Evolutionary conservation across 2,113 vertebrate species (phyloP).

Genomic region (Gavia stellata): DNA sequence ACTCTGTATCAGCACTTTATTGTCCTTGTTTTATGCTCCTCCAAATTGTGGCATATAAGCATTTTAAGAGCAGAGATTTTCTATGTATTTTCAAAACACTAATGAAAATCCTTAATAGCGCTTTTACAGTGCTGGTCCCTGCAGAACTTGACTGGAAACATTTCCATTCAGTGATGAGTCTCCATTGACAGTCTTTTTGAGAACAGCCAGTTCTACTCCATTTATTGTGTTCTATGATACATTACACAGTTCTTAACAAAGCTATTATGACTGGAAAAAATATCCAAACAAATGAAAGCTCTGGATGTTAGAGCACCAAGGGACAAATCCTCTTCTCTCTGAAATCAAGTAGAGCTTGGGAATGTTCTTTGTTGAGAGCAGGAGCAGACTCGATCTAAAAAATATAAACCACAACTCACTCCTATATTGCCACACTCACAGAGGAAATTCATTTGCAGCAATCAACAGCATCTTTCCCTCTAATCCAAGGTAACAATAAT

Average conservation of each 20-base stretch:
- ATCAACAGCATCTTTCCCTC: neutral
- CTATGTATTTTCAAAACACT: neutral
- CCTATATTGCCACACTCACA: neutral
- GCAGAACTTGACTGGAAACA: neutral
- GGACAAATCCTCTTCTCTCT: neutral
- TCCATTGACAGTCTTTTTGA: neutral
- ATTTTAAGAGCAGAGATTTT: neutral
- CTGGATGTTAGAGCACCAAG: neutral
- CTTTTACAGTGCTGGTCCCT: neutral
- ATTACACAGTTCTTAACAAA: constrained; percentile 17
- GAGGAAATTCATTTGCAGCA: neutral
- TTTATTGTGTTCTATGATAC: constrained; percentile 9
- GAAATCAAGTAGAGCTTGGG: neutral
- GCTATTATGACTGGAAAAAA: constrained; percentile 10
- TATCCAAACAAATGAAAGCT: constrained; percentile 26
- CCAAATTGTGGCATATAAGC: neutral
- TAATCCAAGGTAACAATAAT: neutral
- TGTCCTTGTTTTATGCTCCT: neutral
- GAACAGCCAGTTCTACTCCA: constrained; percentile 12
- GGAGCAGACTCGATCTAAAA: neutral
- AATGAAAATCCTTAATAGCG: neutral
- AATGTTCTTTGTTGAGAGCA: neutral
- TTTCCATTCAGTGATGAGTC: constrained; percentile 3
- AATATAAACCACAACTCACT: neutral
- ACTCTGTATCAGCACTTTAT: neutral